A percentile compares a stretch with the other conserved stretches of the same genome.
Conservation (phyloP, 1,140 invertebrate genomes). For the Pseudachorutes palmiensis region DNA sequence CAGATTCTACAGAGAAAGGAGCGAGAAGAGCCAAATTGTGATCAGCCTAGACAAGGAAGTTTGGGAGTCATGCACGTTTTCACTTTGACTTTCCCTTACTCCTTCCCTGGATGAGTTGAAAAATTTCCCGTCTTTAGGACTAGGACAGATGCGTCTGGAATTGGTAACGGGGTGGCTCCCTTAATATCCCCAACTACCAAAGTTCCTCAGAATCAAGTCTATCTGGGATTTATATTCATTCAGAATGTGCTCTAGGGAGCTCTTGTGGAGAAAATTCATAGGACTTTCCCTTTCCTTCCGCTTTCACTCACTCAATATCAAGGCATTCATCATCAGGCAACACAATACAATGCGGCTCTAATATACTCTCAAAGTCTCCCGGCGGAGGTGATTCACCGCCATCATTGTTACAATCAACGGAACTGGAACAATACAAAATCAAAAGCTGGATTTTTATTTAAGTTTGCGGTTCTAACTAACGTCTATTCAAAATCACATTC, state of each 20-base stretch:
- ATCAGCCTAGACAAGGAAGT: background rate
- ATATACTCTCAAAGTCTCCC: background rate
- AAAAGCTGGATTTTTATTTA: no score
- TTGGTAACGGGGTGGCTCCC: background rate
- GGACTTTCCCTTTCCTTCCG: background rate
- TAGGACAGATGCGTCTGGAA: background rate
- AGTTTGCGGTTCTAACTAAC: no score
- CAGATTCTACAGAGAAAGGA: background rate
- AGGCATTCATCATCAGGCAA: background rate
- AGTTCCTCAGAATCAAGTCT: background rate
- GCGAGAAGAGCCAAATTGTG: background rate
- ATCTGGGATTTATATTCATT: slow-evolving; percentile 9
- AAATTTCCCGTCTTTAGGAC: background rate
- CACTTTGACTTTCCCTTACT: background rate
- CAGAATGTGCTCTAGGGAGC: background rate
- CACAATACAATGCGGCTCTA: background rate
- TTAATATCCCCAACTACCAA: background rate
- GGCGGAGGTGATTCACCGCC: background rate
- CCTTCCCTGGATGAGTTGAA: background rate
- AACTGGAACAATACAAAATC: no score
- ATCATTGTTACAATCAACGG: no score
- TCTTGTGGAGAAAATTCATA: background rate
- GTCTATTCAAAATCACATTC: no score
- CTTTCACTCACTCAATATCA: background rate
- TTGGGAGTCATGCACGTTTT: no score